Percentiles rank a stretch among this genome's conserved stretches.
Evolutionary conservation across 2,888 invertebrate species (phyloP).

Genomic region (Sphecodes monilicornis): DNA sequence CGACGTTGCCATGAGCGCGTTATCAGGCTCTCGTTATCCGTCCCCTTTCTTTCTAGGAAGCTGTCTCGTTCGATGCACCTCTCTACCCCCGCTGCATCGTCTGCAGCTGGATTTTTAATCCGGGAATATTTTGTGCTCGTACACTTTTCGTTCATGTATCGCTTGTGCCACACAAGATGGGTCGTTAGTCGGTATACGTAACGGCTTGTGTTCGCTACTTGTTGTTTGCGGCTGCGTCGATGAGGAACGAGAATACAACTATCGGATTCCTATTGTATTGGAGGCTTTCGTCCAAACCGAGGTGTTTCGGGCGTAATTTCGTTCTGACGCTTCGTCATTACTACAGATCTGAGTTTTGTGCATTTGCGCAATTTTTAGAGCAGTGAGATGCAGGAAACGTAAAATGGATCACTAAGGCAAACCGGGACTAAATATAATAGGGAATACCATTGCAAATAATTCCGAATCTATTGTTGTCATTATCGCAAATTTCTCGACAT

Average conservation of each 20-base stretch:
- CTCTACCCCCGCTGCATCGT: neutral
- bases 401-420: too few relatives aligned
- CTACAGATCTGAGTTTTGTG: neutral
- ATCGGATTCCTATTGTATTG: neutral
- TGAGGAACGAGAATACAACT: neutral
- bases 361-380: neutral
- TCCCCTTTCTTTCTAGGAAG: conserved; percentile 22
- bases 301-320: neutral
- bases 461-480: too few relatives aligned
- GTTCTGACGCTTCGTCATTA: neutral
- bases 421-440: too few relatives aligned
- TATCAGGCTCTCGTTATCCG: conserved; percentile 37
- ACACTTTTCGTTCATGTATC: neutral
- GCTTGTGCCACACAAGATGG: neutral
- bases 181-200: neutral
- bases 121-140: neutral
- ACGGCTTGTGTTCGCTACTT: neutral
- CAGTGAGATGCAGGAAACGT: too few relatives aligned
- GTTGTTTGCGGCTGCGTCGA: neutral
- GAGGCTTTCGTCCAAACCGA: neutral
- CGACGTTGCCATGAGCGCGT: conserved; percentile 32
- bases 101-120: neutral
- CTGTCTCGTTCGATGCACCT: conserved; percentile 24
- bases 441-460: too few relatives aligned
- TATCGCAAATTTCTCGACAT: too few relatives aligned